Percentiles rank a stretch among this genome's conserved stretches.
Evolutionary conservation across 2,113 vertebrate genomes (phyloP).

Genomic region (Protomyctophum bolini): DNA sequence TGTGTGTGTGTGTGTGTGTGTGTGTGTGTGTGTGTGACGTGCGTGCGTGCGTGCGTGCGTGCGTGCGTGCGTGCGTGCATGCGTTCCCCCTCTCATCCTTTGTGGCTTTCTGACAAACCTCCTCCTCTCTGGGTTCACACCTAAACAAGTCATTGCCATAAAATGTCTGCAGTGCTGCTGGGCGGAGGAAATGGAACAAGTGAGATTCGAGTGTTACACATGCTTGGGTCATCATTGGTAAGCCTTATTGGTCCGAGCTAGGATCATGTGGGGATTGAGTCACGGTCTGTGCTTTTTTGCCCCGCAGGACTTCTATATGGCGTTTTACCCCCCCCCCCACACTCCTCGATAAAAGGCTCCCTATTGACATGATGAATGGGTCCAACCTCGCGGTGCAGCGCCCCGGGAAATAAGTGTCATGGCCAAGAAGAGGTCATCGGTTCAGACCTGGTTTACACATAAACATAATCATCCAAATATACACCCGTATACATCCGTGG

Average conservation of each 20-base stretch:
- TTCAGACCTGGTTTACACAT: slow-evolving; percentile 28
- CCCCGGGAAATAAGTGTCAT: slow-evolving; percentile 30
- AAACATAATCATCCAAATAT: slow-evolving; percentile 36
- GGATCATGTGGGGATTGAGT: slow-evolving; percentile 51
- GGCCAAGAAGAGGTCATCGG: slow-evolving; percentile 21
- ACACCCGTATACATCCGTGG: slow-evolving; percentile 18
- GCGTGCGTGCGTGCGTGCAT: too few relatives aligned
- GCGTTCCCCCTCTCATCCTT: neutral
- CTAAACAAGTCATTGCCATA: slow-evolving; percentile 29
- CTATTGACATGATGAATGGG: slow-evolving; percentile 54
- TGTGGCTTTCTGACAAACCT: slow-evolving; percentile 10
- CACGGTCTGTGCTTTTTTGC: slow-evolving; percentile 34
- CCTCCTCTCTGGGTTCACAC: slow-evolving; percentile 16
- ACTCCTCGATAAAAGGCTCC: slow-evolving; percentile 45
- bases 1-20: neutral
- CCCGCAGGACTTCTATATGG: slow-evolving; percentile 32
- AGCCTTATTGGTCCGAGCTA: slow-evolving; percentile 12
- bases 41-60: neutral
- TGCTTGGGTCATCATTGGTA: slow-evolving; percentile 50
- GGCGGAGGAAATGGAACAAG: slow-evolving; percentile 23
- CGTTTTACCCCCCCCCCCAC: slow-evolving; percentile 15
- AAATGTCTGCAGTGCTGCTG: neutral
- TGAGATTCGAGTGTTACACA: slow-evolving; percentile 37
- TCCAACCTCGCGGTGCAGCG: slow-evolving; percentile 4
- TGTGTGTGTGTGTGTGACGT: neutral